Percentiles rank a stretch among this genome's conserved stretches.
Conservation (phyloP, 2,797 vertebrate species). For the Siniperca obscura region DNA sequence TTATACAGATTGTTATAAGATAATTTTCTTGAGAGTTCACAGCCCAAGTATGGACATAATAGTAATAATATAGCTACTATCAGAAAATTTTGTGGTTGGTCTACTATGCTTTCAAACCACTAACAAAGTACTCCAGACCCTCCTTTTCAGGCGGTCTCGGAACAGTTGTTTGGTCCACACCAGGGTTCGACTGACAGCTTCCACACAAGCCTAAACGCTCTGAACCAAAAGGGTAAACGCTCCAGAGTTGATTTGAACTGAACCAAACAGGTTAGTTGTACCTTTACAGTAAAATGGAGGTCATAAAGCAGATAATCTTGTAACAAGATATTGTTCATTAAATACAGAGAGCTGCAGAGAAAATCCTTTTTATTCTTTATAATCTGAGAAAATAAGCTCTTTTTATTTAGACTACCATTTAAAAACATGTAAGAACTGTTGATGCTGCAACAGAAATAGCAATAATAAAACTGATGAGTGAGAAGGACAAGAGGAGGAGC, state of each 20-base stretch:
- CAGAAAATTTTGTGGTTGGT: neutral
- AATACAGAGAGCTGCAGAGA: neutral
- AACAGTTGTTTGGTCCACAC: neutral
- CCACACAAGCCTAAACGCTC: neutral
- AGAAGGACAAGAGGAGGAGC: conserved; percentile 39
- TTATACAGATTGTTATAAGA: neutral
- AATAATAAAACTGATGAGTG: conserved; percentile 28
- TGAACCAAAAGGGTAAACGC: neutral
- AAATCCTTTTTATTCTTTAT: neutral
- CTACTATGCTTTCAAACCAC: neutral
- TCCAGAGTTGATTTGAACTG: neutral
- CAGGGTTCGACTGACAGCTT: neutral
- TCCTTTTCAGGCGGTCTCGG: neutral
- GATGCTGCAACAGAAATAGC: conserved; percentile 7
- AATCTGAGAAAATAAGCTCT: neutral
- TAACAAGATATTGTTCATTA: neutral
- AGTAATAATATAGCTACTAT: neutral
- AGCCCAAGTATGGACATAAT: neutral
- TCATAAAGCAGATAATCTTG: neutral
- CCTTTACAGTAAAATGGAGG: neutral
- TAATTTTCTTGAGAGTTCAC: neutral
- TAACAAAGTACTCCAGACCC: neutral
- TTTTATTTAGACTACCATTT: neutral
- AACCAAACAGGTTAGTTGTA: neutral
- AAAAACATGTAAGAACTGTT: neutral